Conservation (phyloP, 2,797 vertebrate species). For the Avahi laniger region DNA sequence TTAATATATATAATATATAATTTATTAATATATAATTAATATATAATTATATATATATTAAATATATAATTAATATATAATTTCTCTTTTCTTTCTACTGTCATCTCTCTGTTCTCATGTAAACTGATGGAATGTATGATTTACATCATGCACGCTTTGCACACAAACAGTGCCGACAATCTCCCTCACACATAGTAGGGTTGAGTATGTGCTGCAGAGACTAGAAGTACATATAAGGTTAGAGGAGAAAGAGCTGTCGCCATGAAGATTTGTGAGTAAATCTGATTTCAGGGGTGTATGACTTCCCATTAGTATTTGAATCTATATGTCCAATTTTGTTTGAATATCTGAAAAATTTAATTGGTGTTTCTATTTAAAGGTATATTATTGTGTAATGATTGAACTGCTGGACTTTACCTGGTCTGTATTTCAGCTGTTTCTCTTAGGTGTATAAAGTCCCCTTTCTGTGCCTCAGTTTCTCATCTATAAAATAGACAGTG, state of each 20-base stretch:
- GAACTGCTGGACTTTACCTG: neutral
- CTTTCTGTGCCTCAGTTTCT: neutral
- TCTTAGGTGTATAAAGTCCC: neutral
- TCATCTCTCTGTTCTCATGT: neutral
- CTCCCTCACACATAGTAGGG: neutral
- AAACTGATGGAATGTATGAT: neutral
- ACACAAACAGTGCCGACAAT: neutral
- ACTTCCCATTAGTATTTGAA: neutral
- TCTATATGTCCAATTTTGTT: neutral
- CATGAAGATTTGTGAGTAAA: neutral
- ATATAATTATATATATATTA: too few relatives aligned
- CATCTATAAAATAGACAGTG: neutral
- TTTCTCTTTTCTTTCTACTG: neutral
- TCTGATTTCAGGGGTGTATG: neutral
- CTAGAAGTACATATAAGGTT: neutral
- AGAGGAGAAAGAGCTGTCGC: neutral
- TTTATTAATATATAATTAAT: too few relatives aligned
- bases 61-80: too few relatives aligned
- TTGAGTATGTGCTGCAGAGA: neutral
- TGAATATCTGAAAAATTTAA: neutral
- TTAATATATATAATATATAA: neutral
- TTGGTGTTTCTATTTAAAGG: neutral
- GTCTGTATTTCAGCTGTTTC: neutral
- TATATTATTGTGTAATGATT: neutral
- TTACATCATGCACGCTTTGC: neutral